Conservation (phyloP, 2,888 invertebrate genomes). For the Drosophila anomelani region DNA sequence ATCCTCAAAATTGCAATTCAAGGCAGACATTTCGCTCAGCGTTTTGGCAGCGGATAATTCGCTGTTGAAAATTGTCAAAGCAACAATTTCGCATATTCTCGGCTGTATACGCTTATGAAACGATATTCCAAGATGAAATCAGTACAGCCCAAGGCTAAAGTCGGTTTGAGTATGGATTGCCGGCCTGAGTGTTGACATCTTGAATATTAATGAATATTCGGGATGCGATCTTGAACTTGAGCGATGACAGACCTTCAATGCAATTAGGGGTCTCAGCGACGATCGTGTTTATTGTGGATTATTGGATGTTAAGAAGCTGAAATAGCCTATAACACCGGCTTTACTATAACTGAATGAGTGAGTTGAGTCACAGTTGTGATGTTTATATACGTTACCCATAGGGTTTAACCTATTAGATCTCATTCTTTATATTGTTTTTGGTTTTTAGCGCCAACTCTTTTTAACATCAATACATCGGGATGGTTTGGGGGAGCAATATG, state of each 20-base stretch:
- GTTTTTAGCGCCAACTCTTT: background rate
- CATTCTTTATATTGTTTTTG: background rate
- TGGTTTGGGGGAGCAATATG: too few relatives aligned
- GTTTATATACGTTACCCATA: background rate
- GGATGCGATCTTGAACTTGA: slow-evolving; percentile 49
- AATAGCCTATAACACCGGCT: background rate
- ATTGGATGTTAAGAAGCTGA: slow-evolving; percentile 7
- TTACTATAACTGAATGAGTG: background rate
- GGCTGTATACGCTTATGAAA: slow-evolving; percentile 25
- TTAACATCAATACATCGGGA: background rate
- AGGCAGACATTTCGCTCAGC: slow-evolving; percentile 40
- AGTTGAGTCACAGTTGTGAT: background rate
- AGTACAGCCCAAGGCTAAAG: slow-evolving; percentile 63
- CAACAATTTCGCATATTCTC: slow-evolving; percentile 46
- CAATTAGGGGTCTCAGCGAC: slow-evolving; percentile 21
- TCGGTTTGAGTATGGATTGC: slow-evolving; percentile 62
- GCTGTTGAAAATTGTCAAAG: slow-evolving; percentile 48
- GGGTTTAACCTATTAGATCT: too few relatives aligned
- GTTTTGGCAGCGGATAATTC: slow-evolving; percentile 31
- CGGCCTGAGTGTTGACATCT: slow-evolving; percentile 63
- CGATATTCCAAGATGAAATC: slow-evolving; percentile 71
- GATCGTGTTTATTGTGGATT: slow-evolving; percentile 21
- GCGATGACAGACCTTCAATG: slow-evolving; percentile 37
- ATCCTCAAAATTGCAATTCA: slow-evolving; percentile 24
- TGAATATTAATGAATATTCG: slow-evolving; percentile 67